phyloP scores from a whole-genome alignment of 2,113 vertebrate genomes.

The Diadophis punctatus region DNA sequence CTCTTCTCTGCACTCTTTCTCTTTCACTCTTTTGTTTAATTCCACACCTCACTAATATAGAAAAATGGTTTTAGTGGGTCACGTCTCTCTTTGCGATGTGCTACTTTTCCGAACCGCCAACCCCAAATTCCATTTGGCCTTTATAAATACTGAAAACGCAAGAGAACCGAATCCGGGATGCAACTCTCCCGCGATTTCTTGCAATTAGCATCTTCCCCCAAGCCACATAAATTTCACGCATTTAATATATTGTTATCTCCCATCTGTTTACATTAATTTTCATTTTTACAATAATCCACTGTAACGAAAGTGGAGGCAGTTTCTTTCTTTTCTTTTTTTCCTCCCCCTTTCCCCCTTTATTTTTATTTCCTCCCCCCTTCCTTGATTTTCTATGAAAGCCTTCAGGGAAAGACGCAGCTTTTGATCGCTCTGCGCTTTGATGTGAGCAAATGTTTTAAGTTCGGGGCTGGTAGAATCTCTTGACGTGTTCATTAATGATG shows the following conservation, averaged over 20 bases:
- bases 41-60: too few relatives aligned
- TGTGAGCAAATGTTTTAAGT: conserved; percentile 67
- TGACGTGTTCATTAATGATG: conserved; percentile 58
- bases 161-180: conserved; percentile 33
- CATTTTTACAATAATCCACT: conserved; percentile 56
- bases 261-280: conserved; percentile 67
- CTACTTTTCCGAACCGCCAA: conserved; percentile 1
- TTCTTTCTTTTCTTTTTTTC: not conserved
- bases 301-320: conserved; percentile 43
- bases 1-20: too few relatives aligned
- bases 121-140: not conserved
- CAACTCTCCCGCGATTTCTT: conserved; percentile 34
- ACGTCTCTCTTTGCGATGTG: not conserved
- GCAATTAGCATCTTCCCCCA: conserved; percentile 60
- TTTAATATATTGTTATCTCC: conserved; percentile 66
- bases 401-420: conserved; percentile 57
- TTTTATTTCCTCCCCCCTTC: conserved; percentile 13
- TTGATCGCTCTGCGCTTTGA: conserved; percentile 60
- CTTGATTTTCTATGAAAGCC: conserved; percentile 50
- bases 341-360: not conserved
- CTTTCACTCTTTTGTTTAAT: too few relatives aligned
- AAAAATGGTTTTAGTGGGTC: not conserved
- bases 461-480: conserved; percentile 56
- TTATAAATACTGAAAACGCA: conserved; percentile 26
- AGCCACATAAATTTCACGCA: conserved; percentile 50